phyloP scores from a whole-genome alignment of 2,888 invertebrate genomes.

The Chrysotoxum bicinctum region DNA sequence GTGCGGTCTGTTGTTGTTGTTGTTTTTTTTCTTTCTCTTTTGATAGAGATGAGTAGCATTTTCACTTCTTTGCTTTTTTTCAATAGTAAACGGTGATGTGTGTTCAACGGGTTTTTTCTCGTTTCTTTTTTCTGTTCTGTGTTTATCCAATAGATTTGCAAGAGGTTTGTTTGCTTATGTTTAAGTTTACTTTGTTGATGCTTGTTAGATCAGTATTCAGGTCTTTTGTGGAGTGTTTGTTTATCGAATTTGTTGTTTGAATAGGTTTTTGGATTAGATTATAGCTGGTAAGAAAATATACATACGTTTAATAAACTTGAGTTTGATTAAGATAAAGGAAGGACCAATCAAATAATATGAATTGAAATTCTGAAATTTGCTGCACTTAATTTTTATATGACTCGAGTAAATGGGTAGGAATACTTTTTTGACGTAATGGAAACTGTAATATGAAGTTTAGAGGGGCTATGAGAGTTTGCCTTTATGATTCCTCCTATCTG shows the following conservation, averaged over 20 bases:
- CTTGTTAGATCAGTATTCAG: conserved; percentile 17
- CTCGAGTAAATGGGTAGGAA: not conserved
- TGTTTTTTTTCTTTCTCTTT: not conserved
- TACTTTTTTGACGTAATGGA: too few relatives aligned
- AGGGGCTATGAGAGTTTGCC: too few relatives aligned
- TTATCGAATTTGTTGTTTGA: not conserved
- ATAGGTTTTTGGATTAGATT: conserved; percentile 6
- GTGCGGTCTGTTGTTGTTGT: conserved; percentile 1
- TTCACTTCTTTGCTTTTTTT: conserved; percentile 59
- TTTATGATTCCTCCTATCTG: too few relatives aligned
- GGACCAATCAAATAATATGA: not conserved
- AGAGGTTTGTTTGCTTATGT: conserved; percentile 19
- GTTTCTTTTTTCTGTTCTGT: not conserved
- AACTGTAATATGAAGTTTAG: too few relatives aligned
- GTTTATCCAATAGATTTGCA: conserved; percentile 25
- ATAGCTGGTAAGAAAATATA: not conserved
- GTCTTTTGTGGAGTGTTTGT: conserved; percentile 1
- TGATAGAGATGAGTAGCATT: conserved; percentile 35
- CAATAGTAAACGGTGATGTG: conserved; percentile 59
- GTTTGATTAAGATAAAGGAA: not conserved
- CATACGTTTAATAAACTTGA: not conserved
- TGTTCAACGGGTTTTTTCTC: conserved; percentile 47
- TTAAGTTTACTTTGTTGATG: conserved; percentile 12
- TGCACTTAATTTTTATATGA: not conserved
- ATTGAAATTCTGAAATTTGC: too few relatives aligned